These are phyloP conservation scores for Morpho helenor DNA, from an alignment of 2,888 invertebrate genomes.

Conservation along the genomic window DNA sequence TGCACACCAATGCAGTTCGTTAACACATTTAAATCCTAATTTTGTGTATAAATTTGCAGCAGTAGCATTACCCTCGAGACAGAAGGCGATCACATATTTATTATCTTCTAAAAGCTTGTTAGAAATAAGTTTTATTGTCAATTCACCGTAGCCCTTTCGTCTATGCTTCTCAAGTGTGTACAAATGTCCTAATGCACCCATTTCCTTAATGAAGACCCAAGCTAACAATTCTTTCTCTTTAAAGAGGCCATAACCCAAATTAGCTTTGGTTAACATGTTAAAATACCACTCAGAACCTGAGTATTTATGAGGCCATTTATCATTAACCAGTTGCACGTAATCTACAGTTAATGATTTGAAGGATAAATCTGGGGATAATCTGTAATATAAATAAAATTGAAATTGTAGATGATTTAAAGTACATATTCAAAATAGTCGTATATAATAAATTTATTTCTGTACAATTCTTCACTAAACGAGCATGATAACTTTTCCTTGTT, in stretches of 20 bases:
- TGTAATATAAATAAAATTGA: constrained; percentile 28
- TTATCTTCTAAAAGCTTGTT: constrained; percentile 39
- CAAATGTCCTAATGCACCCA: constrained; percentile 47
- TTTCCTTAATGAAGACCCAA: constrained; percentile 50
- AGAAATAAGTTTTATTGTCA: constrained; percentile 42
- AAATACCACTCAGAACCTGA: constrained; percentile 41
- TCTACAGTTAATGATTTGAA: constrained; percentile 39
- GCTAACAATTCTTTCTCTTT: constrained; percentile 35
- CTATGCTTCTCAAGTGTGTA: constrained; percentile 49
- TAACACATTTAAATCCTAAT: constrained; percentile 35
- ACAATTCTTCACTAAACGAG: too few relatives aligned
- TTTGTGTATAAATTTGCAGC: constrained; percentile 47
- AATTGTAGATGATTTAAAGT: too few relatives aligned
- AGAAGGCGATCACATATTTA: constrained; percentile 41
- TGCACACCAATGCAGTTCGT: constrained; percentile 36
- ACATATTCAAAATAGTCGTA: too few relatives aligned
- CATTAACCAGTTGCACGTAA: constrained; percentile 38
- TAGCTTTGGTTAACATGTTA: constrained; percentile 40
- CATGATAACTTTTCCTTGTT: too few relatives aligned
- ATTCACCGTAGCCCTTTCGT: constrained; percentile 47
- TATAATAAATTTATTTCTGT: too few relatives aligned
- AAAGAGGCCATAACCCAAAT: constrained; percentile 47
- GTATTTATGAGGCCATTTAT: constrained; percentile 47
- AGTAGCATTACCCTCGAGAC: constrained; percentile 38
- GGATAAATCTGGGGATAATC: constrained; percentile 34